Conservation (phyloP, 92 coral and sea anemone genomes). For the Bergia puertoricense region DNA sequence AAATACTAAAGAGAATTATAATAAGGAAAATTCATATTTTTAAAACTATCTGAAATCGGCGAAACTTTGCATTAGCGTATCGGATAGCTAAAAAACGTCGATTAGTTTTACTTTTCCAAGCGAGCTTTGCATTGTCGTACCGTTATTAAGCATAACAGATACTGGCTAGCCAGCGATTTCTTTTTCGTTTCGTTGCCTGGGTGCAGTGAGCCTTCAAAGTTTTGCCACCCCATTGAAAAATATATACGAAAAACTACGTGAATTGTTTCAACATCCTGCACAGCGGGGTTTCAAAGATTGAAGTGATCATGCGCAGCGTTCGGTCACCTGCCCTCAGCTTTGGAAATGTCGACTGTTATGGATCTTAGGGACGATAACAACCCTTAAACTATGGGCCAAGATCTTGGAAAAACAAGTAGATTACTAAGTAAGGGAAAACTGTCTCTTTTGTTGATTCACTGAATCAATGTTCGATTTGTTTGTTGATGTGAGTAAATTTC, state of each 20-base stretch:
- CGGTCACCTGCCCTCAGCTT: slow-evolving; percentile 24
- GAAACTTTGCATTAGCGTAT: background rate
- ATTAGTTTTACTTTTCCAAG: too few relatives aligned
- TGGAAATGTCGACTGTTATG: slow-evolving; percentile 15
- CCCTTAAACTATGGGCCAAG: slow-evolving; percentile 80
- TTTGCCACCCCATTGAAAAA: background rate
- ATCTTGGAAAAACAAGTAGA: slow-evolving; percentile 90
- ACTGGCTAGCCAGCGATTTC: background rate
- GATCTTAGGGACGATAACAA: slow-evolving; percentile 20
- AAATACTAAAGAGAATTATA: background rate
- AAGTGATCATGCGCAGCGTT: slow-evolving; percentile 23
- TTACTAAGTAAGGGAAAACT: slow-evolving; percentile 66
- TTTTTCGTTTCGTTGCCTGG: background rate
- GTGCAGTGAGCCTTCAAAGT: background rate
- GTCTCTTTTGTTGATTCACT: background rate
- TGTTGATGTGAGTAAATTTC: background rate
- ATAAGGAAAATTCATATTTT: background rate
- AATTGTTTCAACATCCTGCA: slow-evolving; percentile 13
- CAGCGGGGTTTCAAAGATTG: slow-evolving; percentile 31
- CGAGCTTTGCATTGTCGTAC: background rate
- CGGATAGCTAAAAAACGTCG: background rate
- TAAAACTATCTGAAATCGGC: background rate
- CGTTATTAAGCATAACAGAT: too few relatives aligned
- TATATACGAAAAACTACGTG: background rate
- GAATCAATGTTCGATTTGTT: background rate